Evolutionary conservation across 2,113 vertebrate genomes (phyloP).

Genomic region (Tragelaphus buxtoni): DNA sequence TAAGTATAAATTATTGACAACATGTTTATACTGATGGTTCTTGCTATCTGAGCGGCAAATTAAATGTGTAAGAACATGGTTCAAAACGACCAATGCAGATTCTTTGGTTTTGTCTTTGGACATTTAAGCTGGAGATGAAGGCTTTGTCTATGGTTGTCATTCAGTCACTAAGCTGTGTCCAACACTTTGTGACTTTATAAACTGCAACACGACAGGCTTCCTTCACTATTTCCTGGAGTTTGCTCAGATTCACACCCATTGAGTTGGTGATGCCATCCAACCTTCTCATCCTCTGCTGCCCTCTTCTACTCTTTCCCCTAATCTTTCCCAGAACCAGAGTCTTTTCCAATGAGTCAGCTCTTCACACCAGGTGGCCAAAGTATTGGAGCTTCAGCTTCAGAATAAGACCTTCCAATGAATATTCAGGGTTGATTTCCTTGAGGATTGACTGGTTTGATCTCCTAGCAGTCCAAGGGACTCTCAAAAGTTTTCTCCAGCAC

Average conservation of each 20-base stretch:
- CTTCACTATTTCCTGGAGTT: not conserved
- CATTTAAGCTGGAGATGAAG: not conserved
- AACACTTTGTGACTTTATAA: not conserved
- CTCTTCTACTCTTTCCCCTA: not conserved
- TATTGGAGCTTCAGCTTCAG: not conserved
- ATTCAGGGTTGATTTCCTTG: not conserved
- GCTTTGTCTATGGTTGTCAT: not conserved
- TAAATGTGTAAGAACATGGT: not conserved
- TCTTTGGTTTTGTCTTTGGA: not conserved
- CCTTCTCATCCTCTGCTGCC: not conserved
- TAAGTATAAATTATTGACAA: not conserved
- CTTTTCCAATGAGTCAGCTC: not conserved
- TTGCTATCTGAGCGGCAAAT: not conserved
- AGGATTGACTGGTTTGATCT: not conserved
- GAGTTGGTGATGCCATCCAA: not conserved
- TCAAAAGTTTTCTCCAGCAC: not conserved
- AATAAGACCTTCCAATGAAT: not conserved
- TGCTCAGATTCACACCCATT: not conserved
- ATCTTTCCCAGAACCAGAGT: not conserved
- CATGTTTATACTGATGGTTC: not conserved
- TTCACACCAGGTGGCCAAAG: not conserved
- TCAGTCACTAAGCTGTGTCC: not conserved
- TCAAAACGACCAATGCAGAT: not conserved
- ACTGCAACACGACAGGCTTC: not conserved
- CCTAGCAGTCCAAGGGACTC: not conserved